Base-by-base conservation (phyloP, 2,888 invertebrate genomes). In the Athalia rosae region DNA sequence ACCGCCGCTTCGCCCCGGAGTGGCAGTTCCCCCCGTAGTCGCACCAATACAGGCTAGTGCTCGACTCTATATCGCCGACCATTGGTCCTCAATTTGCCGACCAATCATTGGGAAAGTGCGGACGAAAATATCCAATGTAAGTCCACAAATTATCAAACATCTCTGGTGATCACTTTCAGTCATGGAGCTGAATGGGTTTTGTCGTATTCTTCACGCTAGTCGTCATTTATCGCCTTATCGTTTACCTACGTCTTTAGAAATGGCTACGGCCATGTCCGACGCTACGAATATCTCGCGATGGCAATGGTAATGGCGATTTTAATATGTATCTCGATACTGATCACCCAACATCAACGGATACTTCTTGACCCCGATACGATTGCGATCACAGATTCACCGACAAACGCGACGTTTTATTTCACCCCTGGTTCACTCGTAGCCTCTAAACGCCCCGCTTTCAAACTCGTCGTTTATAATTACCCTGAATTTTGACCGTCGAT, bases 51-150 rank as follows among this genome's bases (percentile, higher is more conserved):
- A 92, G 93, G 92, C 92, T 92, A 92, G 90, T 92, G 92, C 92
- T 92, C 92, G 92, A 90, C 89, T 90, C 88, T 90, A 90, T 91
- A 91, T 94, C 94, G 93, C 93, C 94, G 94, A 92, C 94, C 95
- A 95, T 95, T 95, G 94, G 94, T 94, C 94, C 94, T 94, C 93
- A 93, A 92, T 94, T 94, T 93, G 94, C 93, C 94, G 94, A 94
- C 95, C 96, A 96, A 96, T 95, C 95, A 95, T 95, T 92, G 95
- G 93, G 93, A 95, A 94, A 95, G 94, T 94, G 93, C 93, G 91
- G 91, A 91, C 92, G 92, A 92, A 92, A 93, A 92, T 93, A 93
- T 92, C 93, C 93, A 93, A 93, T 93, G 94, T 94, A 94, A 94
- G 94, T 94, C 91, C 92, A 92, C 93, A 93, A 93, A 93, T 93